A percentile compares a stretch with the other conserved stretches of the same genome.
Evolutionary conservation across 2,888 invertebrate genomes (phyloP).

Genomic region (Tipula helvola): DNA sequence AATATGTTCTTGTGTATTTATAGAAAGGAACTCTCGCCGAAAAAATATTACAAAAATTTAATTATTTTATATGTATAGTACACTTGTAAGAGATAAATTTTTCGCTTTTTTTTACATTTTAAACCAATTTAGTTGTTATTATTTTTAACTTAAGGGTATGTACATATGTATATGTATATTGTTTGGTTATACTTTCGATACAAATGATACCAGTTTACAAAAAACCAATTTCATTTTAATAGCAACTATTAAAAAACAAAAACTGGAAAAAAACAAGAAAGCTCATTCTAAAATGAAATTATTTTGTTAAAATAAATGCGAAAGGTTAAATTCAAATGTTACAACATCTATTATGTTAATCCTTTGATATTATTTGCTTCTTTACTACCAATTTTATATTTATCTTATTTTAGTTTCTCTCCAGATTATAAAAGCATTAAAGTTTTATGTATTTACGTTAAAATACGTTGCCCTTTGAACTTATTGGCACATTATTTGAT

Average conservation of each 20-base stretch:
- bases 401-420: background rate
- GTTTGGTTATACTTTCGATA: background rate
- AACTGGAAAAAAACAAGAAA: background rate
- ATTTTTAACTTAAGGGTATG: background rate
- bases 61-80: background rate
- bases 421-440: background rate
- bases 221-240: background rate
- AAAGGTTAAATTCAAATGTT: background rate
- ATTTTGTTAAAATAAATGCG: background rate
- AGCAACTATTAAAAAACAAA: background rate
- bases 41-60: background rate
- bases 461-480: background rate
- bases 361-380: background rate
- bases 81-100: background rate
- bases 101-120: background rate
- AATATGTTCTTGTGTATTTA: background rate
- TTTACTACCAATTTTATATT: background rate
- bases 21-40: background rate
- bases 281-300: background rate
- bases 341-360: background rate
- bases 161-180: no score
- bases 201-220: background rate
- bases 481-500: no score
- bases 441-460: no score
- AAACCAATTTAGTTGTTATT: background rate